Evolutionary conservation across 2,113 vertebrate species (phyloP).

Genomic region (Cepphus grylle): DNA sequence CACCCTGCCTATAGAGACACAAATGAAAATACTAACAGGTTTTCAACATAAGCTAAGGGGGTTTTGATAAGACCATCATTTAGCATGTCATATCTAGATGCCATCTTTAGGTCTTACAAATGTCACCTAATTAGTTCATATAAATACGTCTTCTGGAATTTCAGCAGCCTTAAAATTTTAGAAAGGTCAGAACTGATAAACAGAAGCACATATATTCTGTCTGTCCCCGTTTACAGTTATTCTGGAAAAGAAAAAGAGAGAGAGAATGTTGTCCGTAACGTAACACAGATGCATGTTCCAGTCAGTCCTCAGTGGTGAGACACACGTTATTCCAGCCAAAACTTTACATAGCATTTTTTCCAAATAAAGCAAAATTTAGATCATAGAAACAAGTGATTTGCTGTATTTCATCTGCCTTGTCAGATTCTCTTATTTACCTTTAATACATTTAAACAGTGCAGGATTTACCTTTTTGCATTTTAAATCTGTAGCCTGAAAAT

Average conservation of each 20-base stretch:
- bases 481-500: neutral
- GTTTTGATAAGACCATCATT: neutral
- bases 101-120: conserved; percentile 34
- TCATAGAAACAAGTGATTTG: neutral
- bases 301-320: neutral
- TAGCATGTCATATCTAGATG: conserved; percentile 26
- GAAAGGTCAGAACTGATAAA: conserved; percentile 61
- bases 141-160: conserved; percentile 47
- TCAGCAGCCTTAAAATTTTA: conserved; percentile 22
- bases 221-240: neutral
- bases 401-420: neutral
- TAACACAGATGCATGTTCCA: neutral
- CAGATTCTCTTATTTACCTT: neutral
- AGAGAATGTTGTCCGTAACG: neutral
- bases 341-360: neutral
- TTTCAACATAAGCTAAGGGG: neutral
- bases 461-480: neutral
- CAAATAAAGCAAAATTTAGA: neutral
- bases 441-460: neutral
- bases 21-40: neutral
- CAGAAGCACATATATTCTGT: neutral
- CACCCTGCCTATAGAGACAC: neutral
- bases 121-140: conserved; percentile 30
- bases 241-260: neutral
- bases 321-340: neutral